phyloP scores from a whole-genome alignment of 2,888 invertebrate species.

The Agrotis segetum region DNA sequence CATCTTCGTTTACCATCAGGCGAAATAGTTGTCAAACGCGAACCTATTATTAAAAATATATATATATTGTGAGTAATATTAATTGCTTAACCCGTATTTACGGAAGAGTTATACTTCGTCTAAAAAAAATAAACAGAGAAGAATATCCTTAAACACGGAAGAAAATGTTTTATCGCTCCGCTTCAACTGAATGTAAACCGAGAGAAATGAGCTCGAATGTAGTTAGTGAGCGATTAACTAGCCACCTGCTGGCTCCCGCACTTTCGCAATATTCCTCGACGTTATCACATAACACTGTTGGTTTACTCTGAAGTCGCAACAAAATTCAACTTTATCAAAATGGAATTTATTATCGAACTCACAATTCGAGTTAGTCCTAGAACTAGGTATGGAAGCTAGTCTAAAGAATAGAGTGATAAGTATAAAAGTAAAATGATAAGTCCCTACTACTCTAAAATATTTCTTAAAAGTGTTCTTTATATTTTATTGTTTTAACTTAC shows the following conservation, averaged over 20 bases:
- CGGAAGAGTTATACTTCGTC: neutral
- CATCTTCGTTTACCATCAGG: no score
- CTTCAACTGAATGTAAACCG: constrained; percentile 41
- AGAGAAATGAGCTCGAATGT: constrained; percentile 30
- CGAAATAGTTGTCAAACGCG: no score
- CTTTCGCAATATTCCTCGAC: constrained; percentile 38
- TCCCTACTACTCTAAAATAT: neutral
- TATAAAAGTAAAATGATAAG: neutral
- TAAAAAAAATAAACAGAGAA: constrained; percentile 1
- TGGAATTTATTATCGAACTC: neutral
- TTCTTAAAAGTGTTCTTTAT: neutral
- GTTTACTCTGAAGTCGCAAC: neutral
- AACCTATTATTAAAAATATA: no score
- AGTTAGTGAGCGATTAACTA: constrained; percentile 24
- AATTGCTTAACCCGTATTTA: no score
- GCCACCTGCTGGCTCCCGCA: constrained; percentile 40
- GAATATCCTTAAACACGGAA: neutral
- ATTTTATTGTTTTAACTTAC: neutral
- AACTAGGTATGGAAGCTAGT: neutral
- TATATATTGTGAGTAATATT: no score
- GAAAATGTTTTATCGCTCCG: constrained; percentile 10
- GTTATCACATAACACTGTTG: constrained; percentile 8
- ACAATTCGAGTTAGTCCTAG: no score
- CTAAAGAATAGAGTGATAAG: neutral
- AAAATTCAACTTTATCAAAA: constrained; percentile 10